Percentiles rank a stretch among this genome's conserved stretches.
Conservation (phyloP, 2,888 invertebrate genomes). For the Elysia crispata region DNA sequence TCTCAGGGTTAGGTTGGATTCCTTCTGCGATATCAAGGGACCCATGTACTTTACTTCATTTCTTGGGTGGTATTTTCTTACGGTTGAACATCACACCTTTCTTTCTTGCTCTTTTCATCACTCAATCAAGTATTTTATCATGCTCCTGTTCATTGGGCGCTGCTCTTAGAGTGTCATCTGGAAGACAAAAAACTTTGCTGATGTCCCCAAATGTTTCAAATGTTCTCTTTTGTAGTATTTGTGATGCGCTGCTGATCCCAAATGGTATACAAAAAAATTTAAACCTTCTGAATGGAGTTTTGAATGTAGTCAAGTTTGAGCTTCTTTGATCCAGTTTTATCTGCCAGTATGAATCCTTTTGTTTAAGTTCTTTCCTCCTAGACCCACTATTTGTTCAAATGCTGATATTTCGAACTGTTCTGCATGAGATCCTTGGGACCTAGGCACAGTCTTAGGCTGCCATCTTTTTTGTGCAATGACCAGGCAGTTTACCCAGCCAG, state of each 20-base stretch:
- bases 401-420: conserved; percentile 35
- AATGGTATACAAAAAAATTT: conserved; percentile 50
- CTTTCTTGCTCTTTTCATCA: conserved; percentile 46
- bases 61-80: no score
- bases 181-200: conserved; percentile 46
- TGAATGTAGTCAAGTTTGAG: conserved; percentile 46
- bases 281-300: conserved; percentile 43
- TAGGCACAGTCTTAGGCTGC: conserved; percentile 41
- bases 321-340: conserved; percentile 41
- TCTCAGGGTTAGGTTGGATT: no score
- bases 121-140: conserved; percentile 45
- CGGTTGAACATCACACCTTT: no score
- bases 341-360: conserved; percentile 46
- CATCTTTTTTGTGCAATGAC: conserved; percentile 39
- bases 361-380: conserved; percentile 46
- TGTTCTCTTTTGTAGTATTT: conserved; percentile 51
- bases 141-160: conserved; percentile 50
- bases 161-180: conserved; percentile 54
- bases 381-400: conserved; percentile 43
- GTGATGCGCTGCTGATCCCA: conserved; percentile 48
- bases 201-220: conserved; percentile 49
- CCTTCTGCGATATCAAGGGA: no score
- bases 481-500: conserved; percentile 41
- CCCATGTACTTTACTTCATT: no score
- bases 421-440: conserved; percentile 46